Evolutionary conservation across 1,140 invertebrate genomes (phyloP), one percentile per base, ranked within the genome.

Genomic region (Zaprionus taronus): DNA sequence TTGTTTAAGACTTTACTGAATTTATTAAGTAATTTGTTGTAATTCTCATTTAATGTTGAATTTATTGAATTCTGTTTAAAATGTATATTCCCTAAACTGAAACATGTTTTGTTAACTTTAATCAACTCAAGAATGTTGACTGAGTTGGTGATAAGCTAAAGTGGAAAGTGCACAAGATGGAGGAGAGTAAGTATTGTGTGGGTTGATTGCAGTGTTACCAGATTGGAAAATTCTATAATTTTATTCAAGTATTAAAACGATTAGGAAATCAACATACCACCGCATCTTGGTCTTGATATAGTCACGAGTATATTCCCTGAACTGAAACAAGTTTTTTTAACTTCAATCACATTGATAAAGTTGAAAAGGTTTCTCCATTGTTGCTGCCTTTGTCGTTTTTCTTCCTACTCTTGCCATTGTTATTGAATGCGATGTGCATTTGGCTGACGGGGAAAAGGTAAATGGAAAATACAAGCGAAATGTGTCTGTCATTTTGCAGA

Each of bases 401-500:
- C n/a, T 9, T n/a, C 41, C 2, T 44, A 22, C 49, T 70, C 47
- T 9, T 51, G 4, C 12, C 55, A 17, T 28, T 61, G 49, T 61
- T 64, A 64, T 64, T 36, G 34, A 64, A 64, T 63, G 34, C 60
- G 63, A 51, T 51, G 58, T 66, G 63, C 70, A 66, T 51, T 58
- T 66, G 55, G 31, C 64, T 67, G 71, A 67, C 55, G 60, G 44
- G 60, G 24, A 58, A 22, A 44, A 72, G 64, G 55, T 72, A 49
- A 72, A 66, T 72, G 62, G 70, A 61, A 66, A 57, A 66, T 51
- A 28, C n/a, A 55, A 28, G 12, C 51, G 44, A 58, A 67, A 67
- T 66, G 55, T 53, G 62, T 14, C 70, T 67, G 70, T 67, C 70
- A 58, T 57, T 65, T 36, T 44, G 68, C 24, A 63, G 12, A 51